These are phyloP conservation scores for Stenotaenia linearis DNA, from an alignment of 2,888 invertebrate genomes.

Conservation along the genomic window DNA sequence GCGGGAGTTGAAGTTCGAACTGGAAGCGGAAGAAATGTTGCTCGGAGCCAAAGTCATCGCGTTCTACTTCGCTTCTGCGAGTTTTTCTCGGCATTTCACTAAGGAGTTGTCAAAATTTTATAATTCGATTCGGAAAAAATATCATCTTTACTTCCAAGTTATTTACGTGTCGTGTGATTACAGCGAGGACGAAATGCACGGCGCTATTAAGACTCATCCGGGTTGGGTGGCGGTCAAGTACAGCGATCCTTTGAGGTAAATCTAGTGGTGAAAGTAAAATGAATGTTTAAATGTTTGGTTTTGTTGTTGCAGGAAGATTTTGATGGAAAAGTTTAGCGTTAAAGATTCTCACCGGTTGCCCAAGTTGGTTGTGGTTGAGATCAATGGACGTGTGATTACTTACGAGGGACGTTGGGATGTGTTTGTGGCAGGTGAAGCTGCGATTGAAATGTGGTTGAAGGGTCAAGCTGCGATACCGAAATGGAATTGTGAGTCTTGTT, in stretches of 20 bases:
- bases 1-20: no score
- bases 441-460: background rate
- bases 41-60: no score
- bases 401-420: background rate
- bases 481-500: background rate
- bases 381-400: background rate
- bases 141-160: background rate
- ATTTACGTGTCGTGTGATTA: background rate
- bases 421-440: background rate
- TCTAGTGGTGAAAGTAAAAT: no score
- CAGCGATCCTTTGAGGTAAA: no score
- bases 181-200: background rate
- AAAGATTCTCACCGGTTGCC: background rate
- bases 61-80: no score
- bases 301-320: no score
- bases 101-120: background rate
- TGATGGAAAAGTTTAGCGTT: background rate
- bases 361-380: background rate
- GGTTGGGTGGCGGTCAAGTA: background rate
- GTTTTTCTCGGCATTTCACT: no score
- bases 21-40: no score
- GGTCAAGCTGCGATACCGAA: background rate
- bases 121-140: background rate
- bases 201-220: background rate
- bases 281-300: background rate